A percentile compares a stretch with the other conserved stretches of the same genome.
Conservation (phyloP, 2,113 vertebrate species). For the Stictonetta naevosa region DNA sequence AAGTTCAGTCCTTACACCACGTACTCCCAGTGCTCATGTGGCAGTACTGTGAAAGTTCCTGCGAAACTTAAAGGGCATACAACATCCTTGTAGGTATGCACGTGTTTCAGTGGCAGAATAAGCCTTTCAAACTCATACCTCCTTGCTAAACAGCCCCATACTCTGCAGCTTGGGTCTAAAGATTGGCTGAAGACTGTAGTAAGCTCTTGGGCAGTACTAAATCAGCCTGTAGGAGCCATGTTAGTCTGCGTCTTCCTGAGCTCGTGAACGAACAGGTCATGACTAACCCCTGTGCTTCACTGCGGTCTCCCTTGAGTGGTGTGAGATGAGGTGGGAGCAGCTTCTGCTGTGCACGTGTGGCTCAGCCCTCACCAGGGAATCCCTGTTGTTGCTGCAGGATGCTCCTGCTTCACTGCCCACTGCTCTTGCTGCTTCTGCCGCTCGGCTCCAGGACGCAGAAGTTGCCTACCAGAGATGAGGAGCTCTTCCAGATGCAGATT, state of each 20-base stretch:
- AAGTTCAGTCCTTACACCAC: neutral
- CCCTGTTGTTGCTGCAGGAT: slow-evolving; percentile 81
- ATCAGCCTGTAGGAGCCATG: neutral
- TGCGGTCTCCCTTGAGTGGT: accelerated
- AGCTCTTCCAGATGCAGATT: slow-evolving; percentile 98
- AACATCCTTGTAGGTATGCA: accelerated
- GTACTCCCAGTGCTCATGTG: neutral
- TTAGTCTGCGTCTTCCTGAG: neutral
- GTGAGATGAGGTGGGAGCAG: neutral
- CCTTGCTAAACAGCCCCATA: neutral
- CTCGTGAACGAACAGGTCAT: accelerated
- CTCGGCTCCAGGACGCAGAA: slow-evolving; percentile 85
- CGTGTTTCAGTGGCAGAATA: accelerated
- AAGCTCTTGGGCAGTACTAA: neutral
- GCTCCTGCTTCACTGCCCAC: slow-evolving; percentile 76
- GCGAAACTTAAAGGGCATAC: accelerated
- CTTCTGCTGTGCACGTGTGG: neutral
- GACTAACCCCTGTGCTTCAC: accelerated
- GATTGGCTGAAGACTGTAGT: neutral
- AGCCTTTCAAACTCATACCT: too few species aligned
- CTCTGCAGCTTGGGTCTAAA: neutral
- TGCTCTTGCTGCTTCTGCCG: slow-evolving; percentile 78
- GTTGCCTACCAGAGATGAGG: slow-evolving; percentile 94
- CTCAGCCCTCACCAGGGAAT: neutral
- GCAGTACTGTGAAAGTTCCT: neutral